Conservation (phyloP, 2,797 vertebrate species). For the Poeciliopsis paucimaculata region DNA sequence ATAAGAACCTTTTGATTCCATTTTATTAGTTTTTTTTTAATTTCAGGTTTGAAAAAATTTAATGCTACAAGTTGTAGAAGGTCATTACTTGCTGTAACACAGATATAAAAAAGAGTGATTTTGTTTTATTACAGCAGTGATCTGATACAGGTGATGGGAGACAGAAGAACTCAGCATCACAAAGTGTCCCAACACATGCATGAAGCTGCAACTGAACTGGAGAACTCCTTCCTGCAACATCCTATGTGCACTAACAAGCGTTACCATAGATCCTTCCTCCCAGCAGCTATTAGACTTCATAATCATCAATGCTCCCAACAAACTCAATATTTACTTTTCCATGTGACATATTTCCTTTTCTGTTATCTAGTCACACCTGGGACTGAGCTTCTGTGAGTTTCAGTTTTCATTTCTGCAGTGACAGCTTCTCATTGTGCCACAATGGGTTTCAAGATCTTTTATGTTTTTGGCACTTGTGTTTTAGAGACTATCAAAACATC, state of each 20-base stretch:
- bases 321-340: background rate
- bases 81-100: background rate
- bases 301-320: background rate
- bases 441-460: background rate
- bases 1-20: background rate
- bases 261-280: background rate
- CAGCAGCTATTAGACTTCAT: background rate
- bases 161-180: too few relatives aligned
- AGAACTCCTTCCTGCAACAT: background rate
- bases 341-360: background rate
- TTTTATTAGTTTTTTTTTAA: background rate
- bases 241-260: background rate
- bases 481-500: background rate
- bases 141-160: too few relatives aligned
- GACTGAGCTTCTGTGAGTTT: background rate
- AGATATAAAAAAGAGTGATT: background rate
- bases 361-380: background rate
- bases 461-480: background rate
- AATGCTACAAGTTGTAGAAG: background rate
- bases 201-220: background rate
- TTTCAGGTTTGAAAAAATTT: background rate
- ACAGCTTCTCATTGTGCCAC: background rate
- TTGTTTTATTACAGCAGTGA: background rate
- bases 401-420: background rate
- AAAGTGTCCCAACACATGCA: too few relatives aligned